Conservation (phyloP, 2,888 invertebrate genomes). For the Electrophaes corylata region DNA sequence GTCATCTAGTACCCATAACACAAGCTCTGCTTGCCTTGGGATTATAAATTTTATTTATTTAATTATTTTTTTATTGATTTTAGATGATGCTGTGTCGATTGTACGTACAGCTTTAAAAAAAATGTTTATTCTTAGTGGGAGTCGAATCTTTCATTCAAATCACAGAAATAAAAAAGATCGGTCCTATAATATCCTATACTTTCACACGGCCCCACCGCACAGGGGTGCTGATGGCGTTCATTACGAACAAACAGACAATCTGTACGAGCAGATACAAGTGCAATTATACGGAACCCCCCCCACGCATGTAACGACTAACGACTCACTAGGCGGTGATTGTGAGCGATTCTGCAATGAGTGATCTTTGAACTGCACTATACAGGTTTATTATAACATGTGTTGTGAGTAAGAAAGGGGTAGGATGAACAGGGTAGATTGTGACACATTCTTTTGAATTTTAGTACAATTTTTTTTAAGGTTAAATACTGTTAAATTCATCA, state of each 20-base stretch:
- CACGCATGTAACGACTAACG: slow-evolving; percentile 14
- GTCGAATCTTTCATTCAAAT: too few relatives aligned
- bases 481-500: too few relatives aligned
- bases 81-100: too few relatives aligned
- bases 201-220: slow-evolving; percentile 11
- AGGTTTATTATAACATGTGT: background rate
- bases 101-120: too few relatives aligned
- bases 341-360: slow-evolving; percentile 8
- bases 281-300: slow-evolving; percentile 35
- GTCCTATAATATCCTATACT: background rate
- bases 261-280: slow-evolving; percentile 25
- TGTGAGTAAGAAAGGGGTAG: background rate
- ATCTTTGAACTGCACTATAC: slow-evolving; percentile 1
- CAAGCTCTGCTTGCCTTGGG: too few relatives aligned
- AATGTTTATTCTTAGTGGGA: too few relatives aligned
- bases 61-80: too few relatives aligned
- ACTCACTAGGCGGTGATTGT: slow-evolving; percentile 4
- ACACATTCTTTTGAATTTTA: background rate
- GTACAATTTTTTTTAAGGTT: too few relatives aligned
- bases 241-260: slow-evolving; percentile 19
- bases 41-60: too few relatives aligned
- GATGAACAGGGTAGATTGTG: background rate
- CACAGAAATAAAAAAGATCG: too few relatives aligned
- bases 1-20: too few relatives aligned
- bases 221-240: slow-evolving; percentile 26